phyloP scores from a whole-genome alignment of 2,888 invertebrate genomes.

The Pemphredon lugubris region DNA sequence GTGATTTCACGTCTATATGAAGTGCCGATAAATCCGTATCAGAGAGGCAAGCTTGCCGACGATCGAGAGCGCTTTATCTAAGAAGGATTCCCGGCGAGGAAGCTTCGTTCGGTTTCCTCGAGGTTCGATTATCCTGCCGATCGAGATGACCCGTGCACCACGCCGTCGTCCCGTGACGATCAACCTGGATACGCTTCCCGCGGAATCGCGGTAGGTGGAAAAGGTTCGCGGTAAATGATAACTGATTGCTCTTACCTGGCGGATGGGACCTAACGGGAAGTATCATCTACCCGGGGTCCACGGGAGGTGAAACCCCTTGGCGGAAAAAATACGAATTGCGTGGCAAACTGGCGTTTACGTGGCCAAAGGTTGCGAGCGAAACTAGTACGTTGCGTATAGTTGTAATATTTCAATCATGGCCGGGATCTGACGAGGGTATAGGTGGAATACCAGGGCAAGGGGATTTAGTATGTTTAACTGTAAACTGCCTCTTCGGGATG shows the following conservation, averaged over 20 bases:
- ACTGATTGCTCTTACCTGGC: conserved; percentile 64
- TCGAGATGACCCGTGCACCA: conserved; percentile 59
- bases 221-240: conserved; percentile 57
- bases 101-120: conserved; percentile 51
- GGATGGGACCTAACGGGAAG: conserved; percentile 64
- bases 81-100: conserved; percentile 30
- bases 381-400: too few relatives aligned
- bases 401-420: too few relatives aligned
- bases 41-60: conserved; percentile 6
- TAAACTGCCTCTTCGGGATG: too few relatives aligned
- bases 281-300: conserved; percentile 51
- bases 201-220: conserved; percentile 52
- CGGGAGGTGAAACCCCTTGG: conserved; percentile 36
- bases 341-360: conserved; percentile 5
- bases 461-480: too few relatives aligned
- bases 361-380: too few relatives aligned
- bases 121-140: conserved; percentile 60
- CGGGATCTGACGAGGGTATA: too few relatives aligned
- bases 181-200: conserved; percentile 60
- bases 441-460: too few relatives aligned
- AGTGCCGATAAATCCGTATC: conserved; percentile 57
- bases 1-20: conserved; percentile 69
- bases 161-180: conserved; percentile 59
- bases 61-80: conserved; percentile 20
- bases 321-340: conserved; percentile 43